Conservation (phyloP, 1,140 invertebrate genomes). For the Copidosoma floridanum region DNA sequence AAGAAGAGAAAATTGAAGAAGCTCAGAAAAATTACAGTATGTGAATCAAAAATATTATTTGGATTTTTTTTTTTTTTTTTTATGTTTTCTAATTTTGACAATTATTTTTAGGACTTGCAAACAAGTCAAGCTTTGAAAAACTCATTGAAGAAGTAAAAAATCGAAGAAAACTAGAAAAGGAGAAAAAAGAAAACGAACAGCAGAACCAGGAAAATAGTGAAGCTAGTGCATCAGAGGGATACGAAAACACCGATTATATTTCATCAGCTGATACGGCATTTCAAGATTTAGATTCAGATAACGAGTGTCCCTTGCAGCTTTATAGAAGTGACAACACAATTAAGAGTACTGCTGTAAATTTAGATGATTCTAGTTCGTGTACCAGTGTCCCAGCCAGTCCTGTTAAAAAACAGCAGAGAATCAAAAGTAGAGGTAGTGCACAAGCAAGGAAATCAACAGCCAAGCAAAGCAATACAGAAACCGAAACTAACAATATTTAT, state of each 20-base stretch:
- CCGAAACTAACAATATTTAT: background rate
- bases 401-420: slow-evolving; percentile 5
- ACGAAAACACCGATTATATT: background rate
- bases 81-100: slow-evolving; percentile 25
- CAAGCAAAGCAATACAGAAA: background rate
- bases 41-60: slow-evolving; percentile 31
- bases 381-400: background rate
- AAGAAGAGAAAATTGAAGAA: slow-evolving; percentile 50
- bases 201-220: background rate
- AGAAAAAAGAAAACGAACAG: slow-evolving; percentile 5
- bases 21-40: slow-evolving; percentile 54
- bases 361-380: slow-evolving; percentile 2
- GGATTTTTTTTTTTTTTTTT: slow-evolving; percentile 23
- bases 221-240: background rate
- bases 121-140: slow-evolving; percentile 46
- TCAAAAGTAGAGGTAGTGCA: background rate
- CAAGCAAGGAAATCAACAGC: background rate
- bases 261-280: slow-evolving; percentile 13
- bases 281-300: slow-evolving; percentile 42
- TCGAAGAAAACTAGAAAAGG: slow-evolving; percentile 22
- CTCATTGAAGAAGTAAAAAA: slow-evolving; percentile 46
- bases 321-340: slow-evolving; percentile 35
- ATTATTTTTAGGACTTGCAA: slow-evolving; percentile 43
- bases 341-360: slow-evolving; percentile 24
- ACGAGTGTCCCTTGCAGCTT: slow-evolving; percentile 37